Conservation (phyloP, 30 jellyfish, hydroid and myxozoan genomes). For the Sanderia malayensis region DNA sequence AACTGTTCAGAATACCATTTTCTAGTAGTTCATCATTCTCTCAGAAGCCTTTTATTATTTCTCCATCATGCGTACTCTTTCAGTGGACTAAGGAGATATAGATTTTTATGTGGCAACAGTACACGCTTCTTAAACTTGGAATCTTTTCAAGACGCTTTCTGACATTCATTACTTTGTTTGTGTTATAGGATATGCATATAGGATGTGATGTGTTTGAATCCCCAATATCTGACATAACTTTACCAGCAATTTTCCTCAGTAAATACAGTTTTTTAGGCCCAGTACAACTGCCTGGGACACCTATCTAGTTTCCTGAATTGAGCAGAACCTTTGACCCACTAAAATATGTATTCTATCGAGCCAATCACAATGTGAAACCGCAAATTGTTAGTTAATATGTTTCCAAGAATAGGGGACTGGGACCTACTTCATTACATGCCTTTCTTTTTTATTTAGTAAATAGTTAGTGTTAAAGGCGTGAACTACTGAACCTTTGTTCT, state of each 20-base stretch:
- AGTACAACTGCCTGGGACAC: not conserved
- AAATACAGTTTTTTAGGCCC: not conserved
- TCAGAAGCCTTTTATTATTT: too few species aligned
- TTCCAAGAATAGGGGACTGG: conserved; percentile 2
- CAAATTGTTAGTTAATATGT: too few species aligned
- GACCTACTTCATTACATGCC: not conserved
- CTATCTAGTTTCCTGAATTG: not conserved
- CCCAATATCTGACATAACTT: too few species aligned
- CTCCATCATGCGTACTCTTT: too few species aligned
- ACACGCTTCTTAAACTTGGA: not conserved
- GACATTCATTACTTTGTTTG: not conserved
- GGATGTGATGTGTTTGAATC: too few species aligned
- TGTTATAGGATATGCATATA: too few species aligned
- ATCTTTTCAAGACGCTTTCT: not conserved
- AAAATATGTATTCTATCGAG: not conserved
- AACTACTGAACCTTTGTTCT: not conserved
- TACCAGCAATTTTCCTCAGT: too few species aligned
- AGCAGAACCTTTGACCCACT: not conserved
- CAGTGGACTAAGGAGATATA: not conserved
- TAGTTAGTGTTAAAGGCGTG: not conserved
- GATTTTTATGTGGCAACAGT: not conserved
- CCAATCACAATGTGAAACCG: too few species aligned
- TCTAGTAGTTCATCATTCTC: not conserved
- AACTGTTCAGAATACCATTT: not conserved
- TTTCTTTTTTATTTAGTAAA: not conserved